A percentile compares a stretch with the other conserved stretches of the same genome.
These are phyloP conservation scores for Caenorhabditis sp. DNA, from an alignment of 2,888 invertebrate genomes.

Conservation along the genomic window DNA sequence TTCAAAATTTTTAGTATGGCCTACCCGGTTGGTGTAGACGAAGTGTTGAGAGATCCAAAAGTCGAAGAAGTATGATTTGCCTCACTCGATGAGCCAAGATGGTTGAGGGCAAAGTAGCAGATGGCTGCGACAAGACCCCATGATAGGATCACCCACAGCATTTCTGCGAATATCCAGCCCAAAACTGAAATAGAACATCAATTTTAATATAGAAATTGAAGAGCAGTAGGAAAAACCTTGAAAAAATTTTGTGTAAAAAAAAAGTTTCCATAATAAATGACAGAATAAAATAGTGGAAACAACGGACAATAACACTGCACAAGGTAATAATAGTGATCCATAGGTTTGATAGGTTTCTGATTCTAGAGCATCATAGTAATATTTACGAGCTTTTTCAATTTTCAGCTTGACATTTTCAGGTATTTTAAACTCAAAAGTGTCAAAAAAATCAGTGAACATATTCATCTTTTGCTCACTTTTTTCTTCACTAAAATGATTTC, in stretches of 20 bases:
- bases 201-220: background rate
- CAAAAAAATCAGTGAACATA: background rate
- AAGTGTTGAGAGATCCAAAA: constrained; percentile 19
- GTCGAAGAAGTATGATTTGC: constrained; percentile 26
- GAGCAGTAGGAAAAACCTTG: constrained; percentile 37
- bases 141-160: constrained; percentile 63
- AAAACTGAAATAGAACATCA: constrained; percentile 27
- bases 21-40: constrained; percentile 3
- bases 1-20: too few species aligned
- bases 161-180: constrained; percentile 49
- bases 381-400: constrained; percentile 9
- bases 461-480: constrained; percentile 4
- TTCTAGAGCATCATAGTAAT: constrained; percentile 29
- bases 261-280: constrained; percentile 34
- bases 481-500: constrained; percentile 4
- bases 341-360: constrained; percentile 33
- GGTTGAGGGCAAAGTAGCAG: constrained; percentile 65
- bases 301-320: constrained; percentile 29
- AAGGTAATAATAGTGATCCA: constrained; percentile 29
- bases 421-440: background rate
- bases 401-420: constrained; percentile 5
- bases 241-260: constrained; percentile 25
- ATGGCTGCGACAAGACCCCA: constrained; percentile 65
- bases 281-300: constrained; percentile 38
- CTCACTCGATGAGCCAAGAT: constrained; percentile 48